These are phyloP conservation scores for Festucalex cinctus DNA, from an alignment of 2,113 vertebrate genomes.

Conservation along the genomic window DNA sequence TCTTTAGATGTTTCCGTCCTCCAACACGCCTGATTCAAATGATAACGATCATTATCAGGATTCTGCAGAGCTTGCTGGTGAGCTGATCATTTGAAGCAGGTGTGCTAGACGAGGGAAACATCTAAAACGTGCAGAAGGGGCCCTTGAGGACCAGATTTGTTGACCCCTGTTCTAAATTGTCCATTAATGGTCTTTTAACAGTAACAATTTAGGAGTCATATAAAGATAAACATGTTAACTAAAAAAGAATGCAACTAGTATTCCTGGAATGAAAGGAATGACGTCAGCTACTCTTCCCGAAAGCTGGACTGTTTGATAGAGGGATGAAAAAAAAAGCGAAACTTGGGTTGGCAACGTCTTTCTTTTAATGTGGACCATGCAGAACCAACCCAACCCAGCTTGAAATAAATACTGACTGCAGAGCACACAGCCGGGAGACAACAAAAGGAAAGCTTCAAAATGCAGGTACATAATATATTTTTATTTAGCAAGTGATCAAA, in stretches of 20 bases:
- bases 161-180: too few species aligned
- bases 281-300: slow-evolving; percentile 24
- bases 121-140: too few species aligned
- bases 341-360: slow-evolving; percentile 12
- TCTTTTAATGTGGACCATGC: slow-evolving; percentile 70
- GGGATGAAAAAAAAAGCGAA: neutral
- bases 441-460: slow-evolving; percentile 15
- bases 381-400: slow-evolving; percentile 56
- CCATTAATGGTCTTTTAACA: too few species aligned
- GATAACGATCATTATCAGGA: too few species aligned
- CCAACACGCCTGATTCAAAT: too few species aligned
- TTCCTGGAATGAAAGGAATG: neutral
- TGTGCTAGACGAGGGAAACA: too few species aligned
- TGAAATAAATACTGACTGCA: slow-evolving; percentile 65
- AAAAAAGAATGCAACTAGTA: neutral
- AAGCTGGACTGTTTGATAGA: neutral
- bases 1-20: too few species aligned
- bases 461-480: slow-evolving; percentile 44
- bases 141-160: too few species aligned
- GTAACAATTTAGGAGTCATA: too few species aligned
- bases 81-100: too few species aligned
- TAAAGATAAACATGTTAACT: neutral
- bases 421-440: slow-evolving; percentile 39
- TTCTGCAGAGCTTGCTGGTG: too few species aligned
- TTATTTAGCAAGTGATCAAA: neutral